Conservation (phyloP, 2,888 invertebrate species). For the Athetis lepigone region DNA sequence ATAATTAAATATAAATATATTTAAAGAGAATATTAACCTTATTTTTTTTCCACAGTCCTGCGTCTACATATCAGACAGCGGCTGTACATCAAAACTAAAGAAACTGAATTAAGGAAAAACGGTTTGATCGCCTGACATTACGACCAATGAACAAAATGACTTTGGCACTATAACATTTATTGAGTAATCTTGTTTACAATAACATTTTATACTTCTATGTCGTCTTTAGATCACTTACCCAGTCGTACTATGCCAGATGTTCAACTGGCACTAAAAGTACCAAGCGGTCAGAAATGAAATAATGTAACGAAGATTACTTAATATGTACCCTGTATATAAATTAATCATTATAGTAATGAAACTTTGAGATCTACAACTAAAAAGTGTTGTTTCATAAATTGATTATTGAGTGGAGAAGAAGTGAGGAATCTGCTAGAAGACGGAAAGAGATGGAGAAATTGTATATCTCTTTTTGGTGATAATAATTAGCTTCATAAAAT, state of each 20-base stretch:
- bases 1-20: too few species aligned
- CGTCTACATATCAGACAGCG: conserved; percentile 62
- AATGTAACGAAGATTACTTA: conserved; percentile 24
- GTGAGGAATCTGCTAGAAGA: conserved; percentile 53
- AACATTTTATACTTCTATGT: conserved; percentile 17
- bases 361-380: conserved; percentile 53
- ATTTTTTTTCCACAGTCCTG: conserved; percentile 70
- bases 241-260: background rate
- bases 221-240: too few species aligned
- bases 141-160: conserved; percentile 46
- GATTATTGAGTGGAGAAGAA: conserved; percentile 25
- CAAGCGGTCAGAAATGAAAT: background rate
- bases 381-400: conserved; percentile 44
- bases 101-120: too few species aligned
- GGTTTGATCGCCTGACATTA: conserved; percentile 15
- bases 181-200: conserved; percentile 27
- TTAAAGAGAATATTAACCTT: too few species aligned
- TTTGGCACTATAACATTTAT: conserved; percentile 28
- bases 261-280: conserved; percentile 31
- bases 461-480: conserved; percentile 19
- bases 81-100: conserved; percentile 65
- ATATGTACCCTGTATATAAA: conserved; percentile 32
- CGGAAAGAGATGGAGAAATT: background rate
- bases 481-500: conserved; percentile 18
- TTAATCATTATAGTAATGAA: conserved; percentile 53